Conservation (phyloP, 2,797 vertebrate species). For the Cirrhinus mrigala region DNA sequence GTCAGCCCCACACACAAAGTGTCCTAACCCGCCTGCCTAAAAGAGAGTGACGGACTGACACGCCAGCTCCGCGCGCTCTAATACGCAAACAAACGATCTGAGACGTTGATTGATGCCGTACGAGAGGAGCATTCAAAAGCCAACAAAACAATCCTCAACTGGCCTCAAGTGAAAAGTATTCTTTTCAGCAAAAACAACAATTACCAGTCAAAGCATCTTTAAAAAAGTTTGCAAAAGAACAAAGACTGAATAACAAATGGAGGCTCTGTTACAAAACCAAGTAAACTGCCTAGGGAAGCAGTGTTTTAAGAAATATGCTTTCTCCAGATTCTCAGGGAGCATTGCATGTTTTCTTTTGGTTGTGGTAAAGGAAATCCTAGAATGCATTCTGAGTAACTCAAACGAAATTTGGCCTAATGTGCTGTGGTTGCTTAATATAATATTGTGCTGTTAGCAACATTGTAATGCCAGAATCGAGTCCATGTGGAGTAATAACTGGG, state of each 20-base stretch:
- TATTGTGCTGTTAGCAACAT: neutral
- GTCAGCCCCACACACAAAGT: neutral
- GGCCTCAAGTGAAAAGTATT: neutral
- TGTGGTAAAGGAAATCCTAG: neutral
- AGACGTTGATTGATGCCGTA: conserved; percentile 34
- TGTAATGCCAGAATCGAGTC: neutral
- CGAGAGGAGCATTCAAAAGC: neutral
- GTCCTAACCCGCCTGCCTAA: neutral
- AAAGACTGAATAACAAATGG: neutral
- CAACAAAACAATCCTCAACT: neutral
- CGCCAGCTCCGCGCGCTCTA: neutral
- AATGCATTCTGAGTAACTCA: neutral
- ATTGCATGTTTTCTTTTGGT: neutral
- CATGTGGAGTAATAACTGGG: neutral
- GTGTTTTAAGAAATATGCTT: neutral
- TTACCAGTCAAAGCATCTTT: neutral
- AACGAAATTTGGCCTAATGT: neutral
- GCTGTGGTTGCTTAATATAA: neutral
- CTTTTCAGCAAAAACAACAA: neutral
- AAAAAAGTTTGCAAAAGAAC: neutral
- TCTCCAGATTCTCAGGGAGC: neutral
- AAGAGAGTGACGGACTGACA: conserved; percentile 32
- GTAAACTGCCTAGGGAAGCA: neutral
- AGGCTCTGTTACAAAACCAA: neutral
- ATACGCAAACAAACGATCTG: neutral